Conservation (phyloP, 2,113 vertebrate genomes). For the Smithornis capensis region DNA sequence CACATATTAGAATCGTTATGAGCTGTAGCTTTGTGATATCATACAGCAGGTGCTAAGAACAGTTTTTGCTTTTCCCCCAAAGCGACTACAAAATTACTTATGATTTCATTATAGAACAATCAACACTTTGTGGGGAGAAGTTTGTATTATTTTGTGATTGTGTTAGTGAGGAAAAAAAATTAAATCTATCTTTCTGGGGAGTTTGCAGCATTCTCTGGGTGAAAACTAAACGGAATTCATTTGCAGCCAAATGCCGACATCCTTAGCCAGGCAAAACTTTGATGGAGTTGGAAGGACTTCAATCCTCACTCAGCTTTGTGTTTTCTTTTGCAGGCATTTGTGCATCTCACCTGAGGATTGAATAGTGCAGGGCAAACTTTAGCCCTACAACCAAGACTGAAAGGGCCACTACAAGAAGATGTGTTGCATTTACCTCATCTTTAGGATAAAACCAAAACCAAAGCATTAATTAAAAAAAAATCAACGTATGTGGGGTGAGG, state of each 20-base stretch:
- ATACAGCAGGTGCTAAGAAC: slow-evolving; percentile 70
- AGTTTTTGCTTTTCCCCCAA: slow-evolving; percentile 59
- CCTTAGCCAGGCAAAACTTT: neutral
- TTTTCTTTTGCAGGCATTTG: neutral
- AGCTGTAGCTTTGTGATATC: slow-evolving; percentile 62
- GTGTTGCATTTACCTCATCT: neutral
- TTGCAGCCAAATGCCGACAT: neutral
- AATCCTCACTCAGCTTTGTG: neutral
- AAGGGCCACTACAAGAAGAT: neutral
- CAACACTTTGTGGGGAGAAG: slow-evolving; percentile 52
- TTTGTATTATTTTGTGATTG: slow-evolving; percentile 53
- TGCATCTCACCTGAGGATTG: neutral
- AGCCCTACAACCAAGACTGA: neutral
- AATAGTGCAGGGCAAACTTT: neutral
- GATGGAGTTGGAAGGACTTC: neutral
- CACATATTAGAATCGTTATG: slow-evolving; percentile 49
- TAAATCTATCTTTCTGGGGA: slow-evolving; percentile 2
- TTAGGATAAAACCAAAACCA: neutral
- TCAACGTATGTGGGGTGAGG: neutral
- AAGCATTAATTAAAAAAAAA: neutral
- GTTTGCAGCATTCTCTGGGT: neutral
- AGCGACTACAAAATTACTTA: slow-evolving; percentile 65
- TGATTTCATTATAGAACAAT: slow-evolving; percentile 64
- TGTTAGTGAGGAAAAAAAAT: neutral
- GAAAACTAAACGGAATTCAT: slow-evolving; percentile 41